Evolutionary conservation across 2,113 vertebrate genomes (phyloP), one percentile per base, ranked within the genome.

Genomic region (Catharus bicknelli): DNA sequence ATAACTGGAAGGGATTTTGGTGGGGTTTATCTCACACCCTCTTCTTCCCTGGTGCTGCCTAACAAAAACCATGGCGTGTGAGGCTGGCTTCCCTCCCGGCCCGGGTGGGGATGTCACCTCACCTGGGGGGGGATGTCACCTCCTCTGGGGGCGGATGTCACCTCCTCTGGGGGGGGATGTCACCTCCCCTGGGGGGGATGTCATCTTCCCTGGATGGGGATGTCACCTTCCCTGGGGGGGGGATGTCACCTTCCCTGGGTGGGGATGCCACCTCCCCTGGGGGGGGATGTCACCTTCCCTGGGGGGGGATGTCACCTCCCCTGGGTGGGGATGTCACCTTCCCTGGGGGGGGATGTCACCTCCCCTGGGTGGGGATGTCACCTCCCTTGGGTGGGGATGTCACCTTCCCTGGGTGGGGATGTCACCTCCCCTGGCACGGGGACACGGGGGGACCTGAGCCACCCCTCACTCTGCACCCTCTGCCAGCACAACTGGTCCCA

Each of bases 1-100:
- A 42, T 5, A 21, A 22, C 21, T 5, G n/a, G 43, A 11, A 36
- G 12, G 13, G 42, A 7, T 7, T 76, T 13, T 13, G 27, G 16
- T 11, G 13, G 8, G 27, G 8, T 14, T 36, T 7, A 4, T 62
- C 27, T 11, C 6, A 1, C 34, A 42, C 15, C 38, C 38, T 18
- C 72, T 13, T 29, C 19, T 30, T 7, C 30, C 18, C 66, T 6
- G 23, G 8, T 38, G 40, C 10, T 64, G 38, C 26, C 8, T 6
- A 3, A 73, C 4, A 26, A 34, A 1, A 29, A 32, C 70, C 14
- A 0, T 2, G 4, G 25, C 23, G 0, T 11, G 45, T 19, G 9
- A 1, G 5, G 11, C 61, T 64, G 2, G 1, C 16, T 43, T 11
- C 25, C 43, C 47, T 40, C 43, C 51, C 2, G 26, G n/a, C n/a